Conservation (phyloP, 2,888 invertebrate genomes). For the Drosophila aldrichi region DNA sequence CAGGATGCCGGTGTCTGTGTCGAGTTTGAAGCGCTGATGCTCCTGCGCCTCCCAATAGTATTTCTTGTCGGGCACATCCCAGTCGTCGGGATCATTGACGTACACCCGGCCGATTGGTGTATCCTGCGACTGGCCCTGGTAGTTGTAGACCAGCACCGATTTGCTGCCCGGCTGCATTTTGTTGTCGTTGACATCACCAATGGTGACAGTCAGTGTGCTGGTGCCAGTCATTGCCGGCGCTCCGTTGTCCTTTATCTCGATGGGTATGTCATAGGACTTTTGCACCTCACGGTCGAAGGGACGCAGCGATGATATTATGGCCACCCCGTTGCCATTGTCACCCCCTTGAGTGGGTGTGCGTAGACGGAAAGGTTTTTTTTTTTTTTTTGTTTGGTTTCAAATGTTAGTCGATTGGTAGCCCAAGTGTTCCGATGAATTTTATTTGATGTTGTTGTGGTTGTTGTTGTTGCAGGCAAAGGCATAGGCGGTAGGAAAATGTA, state of each 20-base stretch:
- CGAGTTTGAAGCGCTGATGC: conserved; percentile 94
- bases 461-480: conserved; percentile 17
- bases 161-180: conserved; percentile 99
- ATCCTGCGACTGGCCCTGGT: conserved; percentile 94
- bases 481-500: conserved; percentile 6
- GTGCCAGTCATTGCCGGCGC: conserved; percentile 97
- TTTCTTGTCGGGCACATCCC: conserved; percentile 98
- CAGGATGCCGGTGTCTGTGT: conserved; percentile 96
- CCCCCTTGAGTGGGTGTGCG: conserved; percentile 89
- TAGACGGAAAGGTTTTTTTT: background rate
- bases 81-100: conserved; percentile 98
- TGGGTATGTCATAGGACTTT: conserved; percentile 97
- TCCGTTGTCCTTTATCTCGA: conserved; percentile 98
- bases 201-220: conserved; percentile 96
- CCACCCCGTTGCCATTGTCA: conserved; percentile 98
- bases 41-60: conserved; percentile 96
- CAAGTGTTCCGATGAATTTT: conserved; percentile 42
- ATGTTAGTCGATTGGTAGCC: conserved; percentile 22
- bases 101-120: conserved; percentile 97
- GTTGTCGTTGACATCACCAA: conserved; percentile 99
- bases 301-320: conserved; percentile 95
- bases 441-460: conserved; percentile 28
- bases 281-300: conserved; percentile 97
- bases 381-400: background rate
- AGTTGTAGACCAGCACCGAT: conserved; percentile 98